These are phyloP conservation scores for Corythoichthys intestinalis DNA, from an alignment of 2,113 vertebrate genomes.

Conservation along the genomic window DNA sequence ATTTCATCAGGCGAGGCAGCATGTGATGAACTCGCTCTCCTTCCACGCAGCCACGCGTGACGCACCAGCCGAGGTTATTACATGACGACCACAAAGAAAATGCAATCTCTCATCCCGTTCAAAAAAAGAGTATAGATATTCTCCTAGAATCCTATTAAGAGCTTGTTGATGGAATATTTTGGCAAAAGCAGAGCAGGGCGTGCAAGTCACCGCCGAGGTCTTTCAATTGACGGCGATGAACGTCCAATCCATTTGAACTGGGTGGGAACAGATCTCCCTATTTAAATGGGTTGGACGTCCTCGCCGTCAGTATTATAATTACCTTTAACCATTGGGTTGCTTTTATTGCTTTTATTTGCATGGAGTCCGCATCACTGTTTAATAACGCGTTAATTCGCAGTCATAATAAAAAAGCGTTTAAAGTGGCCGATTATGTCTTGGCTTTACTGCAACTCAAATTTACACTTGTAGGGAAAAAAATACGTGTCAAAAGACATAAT, in stretches of 20 bases:
- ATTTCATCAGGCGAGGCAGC: constrained; percentile 81
- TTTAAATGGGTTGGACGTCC: no score
- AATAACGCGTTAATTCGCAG: constrained; percentile 81
- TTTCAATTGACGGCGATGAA: constrained; percentile 72
- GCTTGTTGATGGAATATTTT: constrained; percentile 89
- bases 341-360: constrained; percentile 92
- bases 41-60: constrained; percentile 95
- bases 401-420: constrained; percentile 85
- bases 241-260: no score
- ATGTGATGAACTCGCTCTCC: constrained; percentile 95
- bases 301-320: no score
- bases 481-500: not conserved
- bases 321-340: constrained; percentile 21
- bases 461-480: not conserved
- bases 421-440: constrained; percentile 78
- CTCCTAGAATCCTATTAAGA: constrained; percentile 95
- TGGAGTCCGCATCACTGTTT: constrained; percentile 89
- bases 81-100: constrained; percentile 85
- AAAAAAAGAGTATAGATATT: constrained; percentile 89
- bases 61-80: constrained; percentile 93
- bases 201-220: constrained; percentile 69
- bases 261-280: no score
- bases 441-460: constrained; percentile 64
- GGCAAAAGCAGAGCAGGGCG: constrained; percentile 20
- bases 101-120: constrained; percentile 98